A percentile compares a stretch with the other conserved stretches of the same genome.
Evolutionary conservation across 2,797 vertebrate genomes (phyloP).

Genomic region (Psittacula echo): DNA sequence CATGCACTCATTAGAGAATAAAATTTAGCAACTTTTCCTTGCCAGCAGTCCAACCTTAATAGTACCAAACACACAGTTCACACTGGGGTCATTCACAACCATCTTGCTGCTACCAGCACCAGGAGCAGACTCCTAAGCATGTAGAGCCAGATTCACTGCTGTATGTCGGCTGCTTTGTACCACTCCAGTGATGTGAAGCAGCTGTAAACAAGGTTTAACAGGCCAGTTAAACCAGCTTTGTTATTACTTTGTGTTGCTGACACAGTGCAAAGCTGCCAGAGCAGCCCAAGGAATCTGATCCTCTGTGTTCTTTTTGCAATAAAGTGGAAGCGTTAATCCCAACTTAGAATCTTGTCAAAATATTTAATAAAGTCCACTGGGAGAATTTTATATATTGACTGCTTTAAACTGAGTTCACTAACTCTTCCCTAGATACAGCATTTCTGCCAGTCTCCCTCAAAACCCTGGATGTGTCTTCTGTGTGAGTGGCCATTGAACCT

Average conservation of each 20-base stretch:
- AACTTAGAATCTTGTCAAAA: not conserved
- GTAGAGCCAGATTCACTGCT: not conserved
- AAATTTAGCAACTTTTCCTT: not conserved
- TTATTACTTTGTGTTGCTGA: not conserved
- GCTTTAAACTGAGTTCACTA: constrained; percentile 2
- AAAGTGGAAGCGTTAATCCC: not conserved
- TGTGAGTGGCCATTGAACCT: not conserved
- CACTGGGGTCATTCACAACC: not conserved
- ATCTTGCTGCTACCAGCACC: not conserved
- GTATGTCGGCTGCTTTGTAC: not conserved
- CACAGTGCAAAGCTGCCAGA: not conserved
- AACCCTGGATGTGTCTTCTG: not conserved
- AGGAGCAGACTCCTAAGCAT: not conserved
- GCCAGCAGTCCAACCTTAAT: not conserved
- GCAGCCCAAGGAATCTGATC: not conserved
- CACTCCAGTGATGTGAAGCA: not conserved
- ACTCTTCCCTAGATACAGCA: not conserved
- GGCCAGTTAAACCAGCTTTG: not conserved
- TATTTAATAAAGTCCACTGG: not conserved
- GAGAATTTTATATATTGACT: not conserved
- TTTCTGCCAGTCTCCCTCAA: not conserved
- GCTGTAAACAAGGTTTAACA: constrained; percentile 18
- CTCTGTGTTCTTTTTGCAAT: not conserved
- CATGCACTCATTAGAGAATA: not conserved
- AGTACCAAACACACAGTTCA: not conserved